Conservation (phyloP, 2,113 vertebrate genomes). For the Salvelinus sp. region DNA sequence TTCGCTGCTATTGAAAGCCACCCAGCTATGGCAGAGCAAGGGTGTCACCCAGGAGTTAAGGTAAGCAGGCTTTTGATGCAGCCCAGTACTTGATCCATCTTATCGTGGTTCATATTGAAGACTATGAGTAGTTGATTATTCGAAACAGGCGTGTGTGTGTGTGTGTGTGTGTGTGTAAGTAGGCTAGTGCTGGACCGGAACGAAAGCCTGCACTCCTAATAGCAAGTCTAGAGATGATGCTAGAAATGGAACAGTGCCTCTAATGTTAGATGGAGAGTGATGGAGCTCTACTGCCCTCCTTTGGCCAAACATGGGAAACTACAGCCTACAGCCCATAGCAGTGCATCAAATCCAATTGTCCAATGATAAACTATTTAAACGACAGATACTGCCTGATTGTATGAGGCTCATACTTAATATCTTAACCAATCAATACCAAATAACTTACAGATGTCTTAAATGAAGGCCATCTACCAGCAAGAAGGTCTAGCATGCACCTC, state of each 20-base stretch:
- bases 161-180: no score
- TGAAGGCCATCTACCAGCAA: background rate
- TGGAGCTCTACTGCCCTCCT: conserved; percentile 69
- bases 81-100: no score
- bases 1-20: background rate
- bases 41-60: background rate
- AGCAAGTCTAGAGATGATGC: background rate
- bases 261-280: conserved; percentile 8
- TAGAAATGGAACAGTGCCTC: background rate
- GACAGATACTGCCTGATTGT: background rate
- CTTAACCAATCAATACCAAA: background rate
- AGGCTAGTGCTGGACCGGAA: no score
- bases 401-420: background rate
- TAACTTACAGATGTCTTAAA: no score
- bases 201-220: no score
- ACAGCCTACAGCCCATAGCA: background rate
- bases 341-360: conserved; percentile 1
- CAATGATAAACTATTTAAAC: background rate
- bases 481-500: no score
- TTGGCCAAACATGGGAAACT: conserved; percentile 35
- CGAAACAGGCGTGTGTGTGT: no score
- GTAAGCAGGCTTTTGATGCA: background rate
- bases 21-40: background rate
- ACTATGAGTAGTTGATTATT: no score
- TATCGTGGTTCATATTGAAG: no score